phyloP scores from a whole-genome alignment of 2,888 invertebrate species.

The Rapana venosa region DNA sequence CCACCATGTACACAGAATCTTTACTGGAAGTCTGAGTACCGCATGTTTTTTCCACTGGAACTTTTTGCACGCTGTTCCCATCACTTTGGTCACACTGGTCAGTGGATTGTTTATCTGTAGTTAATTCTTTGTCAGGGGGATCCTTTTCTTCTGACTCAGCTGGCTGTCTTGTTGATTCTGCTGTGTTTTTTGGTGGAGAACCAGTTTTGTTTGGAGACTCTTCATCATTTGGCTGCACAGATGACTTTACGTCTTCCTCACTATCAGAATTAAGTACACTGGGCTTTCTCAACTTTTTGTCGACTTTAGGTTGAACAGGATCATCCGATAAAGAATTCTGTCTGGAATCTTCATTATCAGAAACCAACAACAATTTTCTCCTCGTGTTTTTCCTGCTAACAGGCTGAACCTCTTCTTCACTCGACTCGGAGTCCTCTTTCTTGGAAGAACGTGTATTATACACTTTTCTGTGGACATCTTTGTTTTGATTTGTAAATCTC shows the following conservation, averaged over 20 bases:
- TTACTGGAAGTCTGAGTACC: not conserved
- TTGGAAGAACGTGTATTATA: too few species aligned
- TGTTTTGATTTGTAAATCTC: not conserved
- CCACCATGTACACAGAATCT: not conserved
- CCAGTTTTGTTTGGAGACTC: not conserved
- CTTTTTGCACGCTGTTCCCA: not conserved
- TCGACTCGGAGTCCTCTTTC: not conserved
- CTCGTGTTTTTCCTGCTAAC: not conserved
- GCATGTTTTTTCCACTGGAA: not conserved
- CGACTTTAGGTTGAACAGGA: not conserved
- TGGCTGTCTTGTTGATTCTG: not conserved
- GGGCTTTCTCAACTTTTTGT: not conserved
- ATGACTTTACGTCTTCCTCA: not conserved
- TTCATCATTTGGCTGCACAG: not conserved
- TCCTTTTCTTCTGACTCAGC: constrained; percentile 4
- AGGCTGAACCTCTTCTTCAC: constrained; percentile 8
- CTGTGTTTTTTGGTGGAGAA: not conserved
- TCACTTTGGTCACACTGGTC: not conserved
- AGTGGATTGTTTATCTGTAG: not conserved
- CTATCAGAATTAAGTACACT: not conserved
- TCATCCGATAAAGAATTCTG: not conserved
- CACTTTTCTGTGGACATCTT: not conserved
- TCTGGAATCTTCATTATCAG: not conserved
- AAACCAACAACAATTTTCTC: constrained; percentile 15
- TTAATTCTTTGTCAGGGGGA: not conserved